phyloP scores from a whole-genome alignment of 2,113 vertebrate species.

The Vombatus ursinus region DNA sequence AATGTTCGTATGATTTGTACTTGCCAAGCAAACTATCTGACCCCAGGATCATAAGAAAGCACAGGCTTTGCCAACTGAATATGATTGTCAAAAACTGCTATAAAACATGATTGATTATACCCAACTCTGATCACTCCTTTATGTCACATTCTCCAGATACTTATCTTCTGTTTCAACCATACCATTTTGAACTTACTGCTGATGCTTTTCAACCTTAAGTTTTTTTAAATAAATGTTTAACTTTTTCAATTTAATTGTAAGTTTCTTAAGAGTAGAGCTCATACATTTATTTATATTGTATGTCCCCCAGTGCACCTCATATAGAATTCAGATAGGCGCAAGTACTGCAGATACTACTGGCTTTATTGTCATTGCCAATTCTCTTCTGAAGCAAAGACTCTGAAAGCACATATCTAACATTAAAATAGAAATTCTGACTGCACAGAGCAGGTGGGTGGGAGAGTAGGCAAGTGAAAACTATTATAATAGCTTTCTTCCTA shows the following conservation, averaged over 20 bases:
- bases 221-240: conserved; percentile 60
- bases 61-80: conserved; percentile 22
- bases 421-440: conserved; percentile 71
- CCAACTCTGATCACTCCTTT: too few relatives aligned
- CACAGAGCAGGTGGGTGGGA: conserved; percentile 73
- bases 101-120: neutral
- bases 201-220: conserved; percentile 53
- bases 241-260: conserved; percentile 54
- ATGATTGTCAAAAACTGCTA: conserved; percentile 52
- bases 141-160: too few relatives aligned
- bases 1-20: neutral
- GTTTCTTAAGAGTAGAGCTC: neutral
- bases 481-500: conserved; percentile 64
- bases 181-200: conserved; percentile 29
- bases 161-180: conserved; percentile 17
- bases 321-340: conserved; percentile 32
- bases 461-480: conserved; percentile 68
- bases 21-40: conserved; percentile 7
- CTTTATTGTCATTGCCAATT: conserved; percentile 62
- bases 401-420: conserved; percentile 61
- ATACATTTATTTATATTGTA: conserved; percentile 52
- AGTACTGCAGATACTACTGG: conserved; percentile 62
- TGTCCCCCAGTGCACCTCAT: conserved; percentile 37
- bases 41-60: conserved; percentile 24
- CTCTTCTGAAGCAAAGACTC: conserved; percentile 63